phyloP scores from a whole-genome alignment of 1,140 invertebrate genomes.

The Eriocheir sinensis region DNA sequence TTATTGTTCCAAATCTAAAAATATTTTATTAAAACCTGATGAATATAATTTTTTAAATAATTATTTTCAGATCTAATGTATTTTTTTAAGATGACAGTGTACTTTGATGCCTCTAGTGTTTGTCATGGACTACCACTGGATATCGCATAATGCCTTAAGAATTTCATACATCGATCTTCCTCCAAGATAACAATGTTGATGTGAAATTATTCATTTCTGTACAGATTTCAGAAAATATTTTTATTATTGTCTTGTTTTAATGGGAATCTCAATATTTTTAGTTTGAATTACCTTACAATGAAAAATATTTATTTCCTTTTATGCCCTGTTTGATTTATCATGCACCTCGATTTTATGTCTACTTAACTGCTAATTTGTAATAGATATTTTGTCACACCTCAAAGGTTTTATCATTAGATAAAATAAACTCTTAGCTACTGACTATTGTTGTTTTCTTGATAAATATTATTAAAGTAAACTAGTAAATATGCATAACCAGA shows the following conservation, averaged over 20 bases:
- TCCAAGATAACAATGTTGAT: slow-evolving; percentile 5
- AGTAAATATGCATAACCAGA: too few species aligned
- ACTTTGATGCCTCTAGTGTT: not conserved
- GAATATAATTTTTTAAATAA: slow-evolving; percentile 5
- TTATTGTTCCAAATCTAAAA: not conserved
- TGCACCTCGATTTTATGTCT: not conserved
- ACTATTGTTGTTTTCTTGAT: too few species aligned
- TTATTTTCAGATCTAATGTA: slow-evolving; percentile 5
- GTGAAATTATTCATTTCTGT: not conserved
- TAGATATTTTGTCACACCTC: too few species aligned
- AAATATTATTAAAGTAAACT: too few species aligned
- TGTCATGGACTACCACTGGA: not conserved
- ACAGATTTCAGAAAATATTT: not conserved
- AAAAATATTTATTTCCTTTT: not conserved
- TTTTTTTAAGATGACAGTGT: not conserved
- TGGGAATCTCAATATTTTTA: not conserved
- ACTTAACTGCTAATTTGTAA: too few species aligned
- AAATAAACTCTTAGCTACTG: too few species aligned
- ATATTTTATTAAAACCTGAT: not conserved
- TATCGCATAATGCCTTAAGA: not conserved
- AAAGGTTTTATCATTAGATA: too few species aligned
- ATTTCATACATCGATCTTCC: not conserved
- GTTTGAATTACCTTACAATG: not conserved
- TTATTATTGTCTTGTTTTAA: not conserved
- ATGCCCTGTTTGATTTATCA: not conserved